Base-by-base conservation (phyloP, 2,113 vertebrate genomes). In the Alosa alosa region DNA sequence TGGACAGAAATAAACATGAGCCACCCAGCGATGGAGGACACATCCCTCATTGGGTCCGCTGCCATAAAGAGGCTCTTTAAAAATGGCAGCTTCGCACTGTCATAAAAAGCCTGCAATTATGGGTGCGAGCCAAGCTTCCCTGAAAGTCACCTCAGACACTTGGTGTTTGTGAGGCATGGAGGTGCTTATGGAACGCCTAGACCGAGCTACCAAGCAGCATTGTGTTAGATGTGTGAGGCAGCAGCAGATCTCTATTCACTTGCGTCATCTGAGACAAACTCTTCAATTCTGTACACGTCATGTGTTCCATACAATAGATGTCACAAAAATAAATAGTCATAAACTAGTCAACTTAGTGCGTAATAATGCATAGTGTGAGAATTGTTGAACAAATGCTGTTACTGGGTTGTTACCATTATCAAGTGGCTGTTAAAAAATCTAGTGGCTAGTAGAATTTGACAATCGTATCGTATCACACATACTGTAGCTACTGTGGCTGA, bases 131-230 rank as follows among this genome's bases (percentile, higher is more conserved):
- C 94, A 95, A 92, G 90, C 90, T 81, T 89, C 88, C 72, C 87
- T 93, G 92, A 95, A 94, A 92, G 93, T 93, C 93, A 94, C 94
- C 92, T 93, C 91, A 88, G 86, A 83, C 84, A 85, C 81, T 88
- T 86, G 83, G 87, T 91, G 89, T 89, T 90, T 86, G 82, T 86
- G 82, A 90, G 84, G 83, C 91, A 81, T 86, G 83, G 87, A 84
- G 84, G 85, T 86, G 86, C 86, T 60, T 83, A 78, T 84, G 85
- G 57, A 85, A n/a, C 82, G n/a, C 47, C n/a, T 11, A 72, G 64
- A 78, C 25, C 2, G 10, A 78, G 31, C 25, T 2, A 78, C 31
- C 31, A 78, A 39, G 72, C 72, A 17, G 25, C 31, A 36, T 15
- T 78, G 72, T 39, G 31, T 36, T 39, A 41, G 31, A 78, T 39